Conservation (phyloP, 1,140 invertebrate species). For the Heliconius melpomene region DNA sequence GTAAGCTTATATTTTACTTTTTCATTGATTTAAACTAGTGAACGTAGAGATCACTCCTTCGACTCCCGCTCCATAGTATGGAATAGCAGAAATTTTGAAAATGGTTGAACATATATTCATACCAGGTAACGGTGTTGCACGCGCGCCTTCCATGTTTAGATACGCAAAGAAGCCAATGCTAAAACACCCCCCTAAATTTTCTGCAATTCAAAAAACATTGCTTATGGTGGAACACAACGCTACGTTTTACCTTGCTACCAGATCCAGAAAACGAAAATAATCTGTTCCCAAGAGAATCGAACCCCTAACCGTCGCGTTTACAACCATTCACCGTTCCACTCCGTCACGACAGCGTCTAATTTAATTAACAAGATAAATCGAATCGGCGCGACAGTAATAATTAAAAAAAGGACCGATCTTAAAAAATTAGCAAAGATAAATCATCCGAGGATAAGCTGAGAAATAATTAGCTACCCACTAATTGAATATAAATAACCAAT, state of each 20-base stretch:
- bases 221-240: not conserved
- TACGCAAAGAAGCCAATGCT: too few relatives aligned
- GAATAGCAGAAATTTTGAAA: too few relatives aligned
- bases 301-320: not conserved
- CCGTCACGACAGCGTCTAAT: not conserved
- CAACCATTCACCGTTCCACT: not conserved
- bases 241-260: not conserved
- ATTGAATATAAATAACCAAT: constrained; percentile 75
- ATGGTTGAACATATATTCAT: too few relatives aligned
- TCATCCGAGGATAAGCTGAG: constrained; percentile 47
- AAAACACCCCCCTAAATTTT: too few relatives aligned
- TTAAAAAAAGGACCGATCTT: constrained; percentile 35
- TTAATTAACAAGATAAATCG: constrained; percentile 39
- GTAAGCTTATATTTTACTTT: too few relatives aligned
- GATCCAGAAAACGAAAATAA: not conserved
- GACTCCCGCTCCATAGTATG: too few relatives aligned
- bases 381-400: constrained; percentile 33
- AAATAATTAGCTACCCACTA: constrained; percentile 52
- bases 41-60: too few relatives aligned
- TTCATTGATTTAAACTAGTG: too few relatives aligned
- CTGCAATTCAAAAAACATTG: too few relatives aligned
- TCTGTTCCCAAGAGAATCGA: not conserved
- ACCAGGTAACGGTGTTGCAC: too few relatives aligned
- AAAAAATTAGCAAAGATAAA: constrained; percentile 43
- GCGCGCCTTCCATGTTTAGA: too few relatives aligned